Base-by-base conservation (phyloP, 1,140 invertebrate species). In the Brachystomella parvula region DNA sequence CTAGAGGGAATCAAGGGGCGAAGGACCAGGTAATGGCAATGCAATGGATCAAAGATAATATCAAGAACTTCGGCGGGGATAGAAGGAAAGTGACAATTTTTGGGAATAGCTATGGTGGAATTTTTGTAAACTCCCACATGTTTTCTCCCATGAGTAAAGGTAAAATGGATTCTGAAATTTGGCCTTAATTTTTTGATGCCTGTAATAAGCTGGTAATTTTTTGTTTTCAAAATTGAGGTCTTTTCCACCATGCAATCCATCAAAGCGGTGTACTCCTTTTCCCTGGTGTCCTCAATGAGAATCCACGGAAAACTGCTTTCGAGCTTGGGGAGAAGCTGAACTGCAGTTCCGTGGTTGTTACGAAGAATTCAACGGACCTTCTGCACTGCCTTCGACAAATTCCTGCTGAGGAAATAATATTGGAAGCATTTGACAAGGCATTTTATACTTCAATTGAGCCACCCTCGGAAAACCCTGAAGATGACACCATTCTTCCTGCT, bases 1-100 rank as follows among this genome's bases (percentile, higher is more conserved):
- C 57, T 9, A 6, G 60, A 19, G 68, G 68, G 47, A 69, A 69
- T 47, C 35, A 49, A 39, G 68, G 68, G 1, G 26, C 77, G 64
- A 77, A 79, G 61, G 68, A 69, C 39, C 79, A 80, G 61, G 61
- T 77, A 1, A 74, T 79, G 75, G 79, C 76, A 2, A 61, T 81
- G 21, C 30, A 66, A 49, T 69, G 68, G 68, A 2, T 71, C 74
- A 68, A 75, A 47, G 72, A 76, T 47, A 79, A 80, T 64, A 78
- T 79, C 6, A 66, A 63, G 19, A 67, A 69, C 44, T 80, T 80
- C 70, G 72, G 72, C 53, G 78, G 77, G 2, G 77, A 79, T 69
- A 67, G 74, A 0, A 69, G 74, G 17, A 66, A 72, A 44, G 75
- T 80, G 12, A 79, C 77, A 17, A 63, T 80, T 3, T 75, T 79